Evolutionary conservation across 2,113 vertebrate species (phyloP).

Genomic region (Anolis sagrei): DNA sequence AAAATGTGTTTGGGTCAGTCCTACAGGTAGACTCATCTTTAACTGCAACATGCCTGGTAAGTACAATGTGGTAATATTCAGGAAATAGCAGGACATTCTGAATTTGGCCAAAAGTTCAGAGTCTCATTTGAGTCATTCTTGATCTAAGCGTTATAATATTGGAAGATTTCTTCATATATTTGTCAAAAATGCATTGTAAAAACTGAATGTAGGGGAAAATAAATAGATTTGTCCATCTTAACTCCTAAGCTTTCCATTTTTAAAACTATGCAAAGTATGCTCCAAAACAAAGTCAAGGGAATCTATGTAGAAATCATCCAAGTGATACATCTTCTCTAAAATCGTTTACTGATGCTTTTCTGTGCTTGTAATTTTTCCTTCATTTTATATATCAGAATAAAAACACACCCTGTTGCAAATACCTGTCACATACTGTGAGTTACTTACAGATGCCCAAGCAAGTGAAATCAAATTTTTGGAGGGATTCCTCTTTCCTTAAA

Average conservation of each 20-base stretch:
- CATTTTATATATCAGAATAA: conserved; percentile 41
- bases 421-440: conserved; percentile 48
- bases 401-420: conserved; percentile 59
- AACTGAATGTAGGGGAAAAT: not conserved
- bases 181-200: not conserved
- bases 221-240: not conserved
- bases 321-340: conserved; percentile 39
- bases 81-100: not conserved
- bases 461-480: conserved; percentile 52
- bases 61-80: not conserved
- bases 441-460: conserved; percentile 29
- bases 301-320: not conserved
- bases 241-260: conserved; percentile 19
- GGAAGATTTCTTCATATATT: not conserved
- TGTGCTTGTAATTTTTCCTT: conserved; percentile 25
- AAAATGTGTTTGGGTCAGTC: no score
- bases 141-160: not conserved
- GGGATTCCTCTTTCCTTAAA: conserved; percentile 46
- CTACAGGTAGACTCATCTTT: not conserved
- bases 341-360: conserved; percentile 29
- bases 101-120: not conserved
- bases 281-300: conserved; percentile 4
- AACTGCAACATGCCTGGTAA: not conserved
- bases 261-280: conserved; percentile 32
- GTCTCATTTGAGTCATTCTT: not conserved